Evolutionary conservation across 2,888 invertebrate genomes (phyloP).

Genomic region (Prosapia bicincta): DNA sequence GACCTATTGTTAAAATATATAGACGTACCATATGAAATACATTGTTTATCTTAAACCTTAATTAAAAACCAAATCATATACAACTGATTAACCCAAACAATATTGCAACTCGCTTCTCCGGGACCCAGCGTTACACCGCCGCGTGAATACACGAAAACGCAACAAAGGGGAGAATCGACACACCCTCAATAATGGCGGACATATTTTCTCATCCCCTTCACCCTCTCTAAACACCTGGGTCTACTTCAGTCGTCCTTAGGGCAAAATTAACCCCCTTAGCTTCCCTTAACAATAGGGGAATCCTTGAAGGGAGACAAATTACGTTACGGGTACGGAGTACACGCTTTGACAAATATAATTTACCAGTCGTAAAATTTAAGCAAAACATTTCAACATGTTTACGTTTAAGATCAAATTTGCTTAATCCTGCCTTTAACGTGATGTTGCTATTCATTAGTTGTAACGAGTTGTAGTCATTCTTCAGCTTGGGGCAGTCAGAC

Average conservation of each 20-base stretch:
- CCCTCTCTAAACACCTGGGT: background rate
- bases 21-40: too few relatives aligned
- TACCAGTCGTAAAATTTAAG: background rate
- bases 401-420: background rate
- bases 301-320: background rate
- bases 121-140: too few relatives aligned
- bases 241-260: background rate
- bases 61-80: too few relatives aligned
- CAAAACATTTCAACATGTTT: background rate
- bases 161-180: background rate
- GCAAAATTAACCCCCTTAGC: background rate
- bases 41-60: too few relatives aligned
- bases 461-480: background rate
- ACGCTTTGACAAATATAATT: background rate
- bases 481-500: background rate
- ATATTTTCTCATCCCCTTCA: background rate
- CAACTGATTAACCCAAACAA: too few relatives aligned
- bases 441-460: background rate
- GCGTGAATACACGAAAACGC: background rate
- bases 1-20: too few relatives aligned
- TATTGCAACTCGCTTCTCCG: too few relatives aligned
- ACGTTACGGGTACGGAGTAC: background rate
- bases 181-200: conserved; percentile 2
- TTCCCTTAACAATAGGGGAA: background rate
- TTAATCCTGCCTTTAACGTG: background rate